Evolutionary conservation across 2,888 invertebrate genomes (phyloP), one percentile per base, ranked within the genome.

Genomic region (Andrena praecox): DNA sequence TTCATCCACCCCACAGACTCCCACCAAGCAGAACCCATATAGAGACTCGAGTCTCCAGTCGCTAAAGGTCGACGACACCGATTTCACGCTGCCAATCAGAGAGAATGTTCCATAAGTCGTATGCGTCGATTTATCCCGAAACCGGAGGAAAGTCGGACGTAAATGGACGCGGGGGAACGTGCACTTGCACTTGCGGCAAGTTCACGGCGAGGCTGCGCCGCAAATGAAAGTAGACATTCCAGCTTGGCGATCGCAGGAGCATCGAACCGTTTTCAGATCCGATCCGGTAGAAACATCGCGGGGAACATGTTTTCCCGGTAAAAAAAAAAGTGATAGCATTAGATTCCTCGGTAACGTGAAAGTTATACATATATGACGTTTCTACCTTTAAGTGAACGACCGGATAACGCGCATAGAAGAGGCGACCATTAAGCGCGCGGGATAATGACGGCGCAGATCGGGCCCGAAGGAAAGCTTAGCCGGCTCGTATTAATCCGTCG

Each of bases 211-310:
- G 63, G 59, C 76, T 27, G 42, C 33, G 67, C 50, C 70, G 75
- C 62, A 60, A 85, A 85, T 78, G 86, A 87, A 87, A 86, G 86
- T 85, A 80, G 70, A 60, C 71, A 82, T 76, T 84, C 84, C 78
- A 70, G 56, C 52, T 16, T 24, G 27, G 27, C 24, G 56, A 52
- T 59, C 69, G 33, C 48, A 62, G 70, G 77, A 68, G 66, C 72
- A 82, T 81, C 66, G 80, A 80, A 71, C 64, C 35, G 35, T 52
- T 77, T 24, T 35, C 71, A 84, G 71, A 84, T 74, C 59, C 69
- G 52, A 73, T 62, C 50, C 24, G 54, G 29, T 63, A n/a, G 42
- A 66, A 31, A 68, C 54, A 81, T 80, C 68, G 7, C 48, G 66
- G 60, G 60, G 33, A 66, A 86, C 73, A 60, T 64, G 85, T 86